A percentile compares a stretch with the other conserved stretches of the same genome.
Evolutionary conservation across 2,888 invertebrate genomes (phyloP).

Genomic region (Nemurella pictetii): DNA sequence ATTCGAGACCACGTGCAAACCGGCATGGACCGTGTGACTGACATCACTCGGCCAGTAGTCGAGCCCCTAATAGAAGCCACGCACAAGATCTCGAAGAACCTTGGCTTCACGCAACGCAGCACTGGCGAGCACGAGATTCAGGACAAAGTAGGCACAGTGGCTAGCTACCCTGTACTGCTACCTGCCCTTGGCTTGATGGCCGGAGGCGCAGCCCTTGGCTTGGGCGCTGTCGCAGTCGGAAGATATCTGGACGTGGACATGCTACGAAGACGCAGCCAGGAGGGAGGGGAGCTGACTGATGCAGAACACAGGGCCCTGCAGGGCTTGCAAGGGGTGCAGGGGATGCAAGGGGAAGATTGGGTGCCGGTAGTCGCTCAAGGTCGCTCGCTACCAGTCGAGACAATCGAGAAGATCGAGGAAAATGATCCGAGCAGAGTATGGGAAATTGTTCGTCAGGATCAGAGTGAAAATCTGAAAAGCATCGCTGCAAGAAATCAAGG

Average conservation of each 20-base stretch:
- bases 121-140: constrained; percentile 46
- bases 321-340: constrained; percentile 20
- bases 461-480: background rate
- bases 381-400: background rate
- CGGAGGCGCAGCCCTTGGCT: constrained; percentile 78
- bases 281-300: constrained; percentile 47
- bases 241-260: constrained; percentile 68
- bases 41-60: constrained; percentile 65
- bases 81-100: constrained; percentile 76
- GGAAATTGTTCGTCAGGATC: background rate
- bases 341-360: constrained; percentile 47
- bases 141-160: constrained; percentile 51
- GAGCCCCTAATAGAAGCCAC: constrained; percentile 78
- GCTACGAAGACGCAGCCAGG: constrained; percentile 57
- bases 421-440: background rate
- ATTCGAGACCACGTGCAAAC: constrained; percentile 69
- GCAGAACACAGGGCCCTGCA: constrained; percentile 62
- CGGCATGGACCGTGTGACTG: constrained; percentile 70
- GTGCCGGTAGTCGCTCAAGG: background rate
- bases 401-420: background rate
- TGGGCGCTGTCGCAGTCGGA: constrained; percentile 80
- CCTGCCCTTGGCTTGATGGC: constrained; percentile 78
- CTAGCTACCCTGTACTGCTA: constrained; percentile 65
- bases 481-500: background rate
- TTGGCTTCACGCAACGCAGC: constrained; percentile 63